These are phyloP conservation scores for Odiellus spinosus DNA, from an alignment of 2,888 invertebrate genomes.

Conservation along the genomic window DNA sequence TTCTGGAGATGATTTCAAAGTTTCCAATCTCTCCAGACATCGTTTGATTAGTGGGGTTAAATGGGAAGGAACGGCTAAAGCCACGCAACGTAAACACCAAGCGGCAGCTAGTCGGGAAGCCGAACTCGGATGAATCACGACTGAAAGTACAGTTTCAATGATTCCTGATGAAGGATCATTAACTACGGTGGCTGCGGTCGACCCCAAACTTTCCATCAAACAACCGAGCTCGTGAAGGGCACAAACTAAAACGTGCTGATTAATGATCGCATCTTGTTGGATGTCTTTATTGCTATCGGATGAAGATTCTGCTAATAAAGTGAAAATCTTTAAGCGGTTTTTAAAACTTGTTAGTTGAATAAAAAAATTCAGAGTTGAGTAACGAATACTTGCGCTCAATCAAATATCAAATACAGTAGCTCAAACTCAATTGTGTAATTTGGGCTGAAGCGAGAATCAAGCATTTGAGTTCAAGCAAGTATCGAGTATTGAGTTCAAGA, in stretches of 20 bases:
- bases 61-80: slow-evolving; percentile 84
- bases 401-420: too few species aligned
- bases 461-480: too few species aligned
- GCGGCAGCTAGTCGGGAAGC: slow-evolving; percentile 86
- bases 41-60: slow-evolving; percentile 82
- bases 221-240: slow-evolving; percentile 86
- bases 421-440: too few species aligned
- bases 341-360: too few species aligned
- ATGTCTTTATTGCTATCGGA: slow-evolving; percentile 61
- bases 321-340: neutral
- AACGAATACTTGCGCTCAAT: too few species aligned
- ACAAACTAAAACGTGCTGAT: slow-evolving; percentile 79
- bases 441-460: too few species aligned
- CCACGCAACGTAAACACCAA: slow-evolving; percentile 81
- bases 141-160: slow-evolving; percentile 59
- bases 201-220: slow-evolving; percentile 77
- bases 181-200: slow-evolving; percentile 77
- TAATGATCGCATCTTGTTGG: slow-evolving; percentile 55
- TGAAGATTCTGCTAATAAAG: slow-evolving; percentile 65
- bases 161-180: slow-evolving; percentile 69
- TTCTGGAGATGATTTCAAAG: slow-evolving; percentile 62
- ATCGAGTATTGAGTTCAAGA: too few species aligned
- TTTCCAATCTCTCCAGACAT: slow-evolving; percentile 72
- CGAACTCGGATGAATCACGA: slow-evolving; percentile 82
- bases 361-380: too few species aligned